Percentiles rank a stretch among this genome's conserved stretches.
phyloP scores from a whole-genome alignment of 2,113 vertebrate species.

The Pampusana beccarii region DNA sequence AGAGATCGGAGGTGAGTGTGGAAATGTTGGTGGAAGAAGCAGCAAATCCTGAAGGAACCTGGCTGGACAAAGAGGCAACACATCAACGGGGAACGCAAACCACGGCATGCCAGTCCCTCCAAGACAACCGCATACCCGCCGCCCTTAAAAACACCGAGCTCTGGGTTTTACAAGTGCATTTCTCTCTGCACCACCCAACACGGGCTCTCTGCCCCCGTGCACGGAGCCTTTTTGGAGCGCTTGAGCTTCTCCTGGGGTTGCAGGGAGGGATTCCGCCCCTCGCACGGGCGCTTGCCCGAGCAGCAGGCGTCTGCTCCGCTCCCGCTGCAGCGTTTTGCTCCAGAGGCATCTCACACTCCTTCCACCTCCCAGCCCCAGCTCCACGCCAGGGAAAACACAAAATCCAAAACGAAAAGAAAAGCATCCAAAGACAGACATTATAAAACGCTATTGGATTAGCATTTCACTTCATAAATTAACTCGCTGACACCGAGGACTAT shows the following conservation, averaged over 20 bases:
- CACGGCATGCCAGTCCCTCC: background rate
- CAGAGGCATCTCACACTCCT: background rate
- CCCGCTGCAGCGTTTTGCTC: background rate
- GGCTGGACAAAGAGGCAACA: background rate
- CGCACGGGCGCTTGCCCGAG: background rate
- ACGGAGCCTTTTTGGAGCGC: background rate
- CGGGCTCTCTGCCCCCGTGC: background rate
- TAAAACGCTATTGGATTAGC: background rate
- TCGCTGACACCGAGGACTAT: background rate
- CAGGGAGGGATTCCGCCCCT: background rate
- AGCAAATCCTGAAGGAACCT: background rate
- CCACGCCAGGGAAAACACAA: constrained; percentile 9
- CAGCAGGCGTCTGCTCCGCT: background rate
- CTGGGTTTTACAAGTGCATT: background rate
- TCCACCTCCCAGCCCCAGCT: background rate
- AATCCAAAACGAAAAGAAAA: background rate
- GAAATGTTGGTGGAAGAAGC: background rate
- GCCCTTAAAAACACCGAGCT: background rate
- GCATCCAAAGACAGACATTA: background rate
- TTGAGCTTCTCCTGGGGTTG: background rate
- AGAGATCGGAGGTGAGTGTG: background rate
- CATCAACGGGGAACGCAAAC: background rate
- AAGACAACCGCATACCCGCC: background rate
- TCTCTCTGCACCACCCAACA: background rate
- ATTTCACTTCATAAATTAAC: constrained; percentile 9